These are phyloP conservation scores for Cheilosia vulpina DNA, from an alignment of 2,888 invertebrate genomes.

Conservation along the genomic window DNA sequence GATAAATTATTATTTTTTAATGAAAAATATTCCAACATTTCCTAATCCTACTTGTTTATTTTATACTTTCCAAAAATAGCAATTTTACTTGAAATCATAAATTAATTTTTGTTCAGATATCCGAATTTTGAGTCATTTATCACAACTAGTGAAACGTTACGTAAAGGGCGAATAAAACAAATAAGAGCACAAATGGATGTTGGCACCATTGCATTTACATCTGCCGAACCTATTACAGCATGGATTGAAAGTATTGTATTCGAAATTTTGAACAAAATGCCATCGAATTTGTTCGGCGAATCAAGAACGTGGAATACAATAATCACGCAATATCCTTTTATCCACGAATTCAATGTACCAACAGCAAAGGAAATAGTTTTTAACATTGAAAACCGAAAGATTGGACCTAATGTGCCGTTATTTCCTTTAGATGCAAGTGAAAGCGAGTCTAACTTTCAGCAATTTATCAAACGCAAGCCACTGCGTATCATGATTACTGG, in stretches of 20 bases:
- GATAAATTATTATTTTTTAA: too few relatives aligned
- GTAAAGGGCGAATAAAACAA: background rate
- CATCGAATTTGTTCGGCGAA: constrained; percentile 38
- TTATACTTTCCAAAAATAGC: too few relatives aligned
- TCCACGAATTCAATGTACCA: constrained; percentile 30
- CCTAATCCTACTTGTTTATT: too few relatives aligned
- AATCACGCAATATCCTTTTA: constrained; percentile 61
- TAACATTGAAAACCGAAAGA: constrained; percentile 8
- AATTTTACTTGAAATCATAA: background rate
- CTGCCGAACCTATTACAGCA: constrained; percentile 25
- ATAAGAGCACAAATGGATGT: constrained; percentile 5
- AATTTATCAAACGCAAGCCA: constrained; percentile 77
- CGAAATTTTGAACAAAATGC: constrained; percentile 24
- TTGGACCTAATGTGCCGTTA: constrained; percentile 1
- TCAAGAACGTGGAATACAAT: constrained; percentile 25
- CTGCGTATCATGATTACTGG: constrained; percentile 86
- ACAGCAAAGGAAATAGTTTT: constrained; percentile 45
- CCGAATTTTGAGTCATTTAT: background rate
- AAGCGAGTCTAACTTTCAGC: constrained; percentile 44
- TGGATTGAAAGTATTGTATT: constrained; percentile 49
- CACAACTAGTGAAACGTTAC: background rate
- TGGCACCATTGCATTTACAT: constrained; percentile 21
- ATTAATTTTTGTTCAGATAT: background rate
- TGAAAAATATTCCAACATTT: too few relatives aligned
- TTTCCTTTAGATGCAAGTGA: constrained; percentile 49